Evolutionary conservation across 1,140 invertebrate species (phyloP).

Genomic region (Papilio dardanus): DNA sequence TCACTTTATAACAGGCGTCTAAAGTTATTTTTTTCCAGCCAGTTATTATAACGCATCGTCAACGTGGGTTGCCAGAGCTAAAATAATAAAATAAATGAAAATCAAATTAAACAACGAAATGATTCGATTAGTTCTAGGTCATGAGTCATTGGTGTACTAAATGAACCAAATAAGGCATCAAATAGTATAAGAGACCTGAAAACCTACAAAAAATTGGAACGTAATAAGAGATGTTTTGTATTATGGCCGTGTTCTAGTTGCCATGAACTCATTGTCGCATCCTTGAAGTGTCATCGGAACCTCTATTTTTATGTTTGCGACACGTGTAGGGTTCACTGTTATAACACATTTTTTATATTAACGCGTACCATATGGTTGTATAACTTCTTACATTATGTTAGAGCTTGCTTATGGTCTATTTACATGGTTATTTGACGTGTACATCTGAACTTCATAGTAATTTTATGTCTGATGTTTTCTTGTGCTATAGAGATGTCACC

Average conservation of each 20-base stretch:
- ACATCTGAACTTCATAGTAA: not conserved
- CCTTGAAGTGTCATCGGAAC: slow-evolving; percentile 31
- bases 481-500: not conserved
- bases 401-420: not conserved
- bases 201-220: slow-evolving; percentile 30
- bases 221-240: slow-evolving; percentile 25
- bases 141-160: not conserved
- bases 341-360: not conserved
- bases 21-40: no score
- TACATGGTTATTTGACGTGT: not conserved
- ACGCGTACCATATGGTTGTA: not conserved
- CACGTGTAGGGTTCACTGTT: not conserved
- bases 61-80: no score
- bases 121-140: not conserved
- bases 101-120: not conserved
- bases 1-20: no score
- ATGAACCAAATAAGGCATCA: not conserved
- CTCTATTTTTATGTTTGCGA: slow-evolving; percentile 7
- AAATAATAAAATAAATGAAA: no score
- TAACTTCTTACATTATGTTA: not conserved
- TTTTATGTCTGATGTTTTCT: not conserved
- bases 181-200: slow-evolving; percentile 16
- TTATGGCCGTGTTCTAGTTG: slow-evolving; percentile 20
- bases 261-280: slow-evolving; percentile 34
- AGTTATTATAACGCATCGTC: no score